phyloP scores from a whole-genome alignment of 2,888 invertebrate species.

The Nemapogon koenigi region DNA sequence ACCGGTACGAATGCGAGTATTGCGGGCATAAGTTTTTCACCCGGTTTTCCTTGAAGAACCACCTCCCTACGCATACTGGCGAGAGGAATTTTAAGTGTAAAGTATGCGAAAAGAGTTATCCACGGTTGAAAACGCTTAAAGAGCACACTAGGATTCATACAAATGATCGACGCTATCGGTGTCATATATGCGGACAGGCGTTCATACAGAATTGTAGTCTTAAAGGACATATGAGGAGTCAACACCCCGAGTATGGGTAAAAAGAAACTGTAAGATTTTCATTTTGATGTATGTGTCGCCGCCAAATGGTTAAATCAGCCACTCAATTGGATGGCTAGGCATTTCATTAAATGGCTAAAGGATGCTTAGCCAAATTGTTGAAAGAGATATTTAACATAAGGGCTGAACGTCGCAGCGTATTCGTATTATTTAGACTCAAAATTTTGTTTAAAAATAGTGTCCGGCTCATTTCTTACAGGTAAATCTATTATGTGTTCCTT shows the following conservation, averaged over 20 bases:
- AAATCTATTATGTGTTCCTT: too few species aligned
- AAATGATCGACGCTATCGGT: slow-evolving; percentile 34
- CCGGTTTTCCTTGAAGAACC: slow-evolving; percentile 44
- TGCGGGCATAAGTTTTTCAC: slow-evolving; percentile 56
- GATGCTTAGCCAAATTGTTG: too few species aligned
- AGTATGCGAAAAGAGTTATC: slow-evolving; percentile 47
- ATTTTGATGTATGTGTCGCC: too few species aligned
- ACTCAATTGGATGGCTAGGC: too few species aligned
- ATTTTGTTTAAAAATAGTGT: too few species aligned
- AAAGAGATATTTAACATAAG: too few species aligned
- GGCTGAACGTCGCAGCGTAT: too few species aligned
- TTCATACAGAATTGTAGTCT: slow-evolving; percentile 54
- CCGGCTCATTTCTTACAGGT: too few species aligned
- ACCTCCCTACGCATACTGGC: slow-evolving; percentile 52
- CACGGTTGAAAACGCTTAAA: slow-evolving; percentile 43
- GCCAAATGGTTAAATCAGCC: too few species aligned
- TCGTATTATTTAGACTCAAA: too few species aligned
- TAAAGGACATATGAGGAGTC: slow-evolving; percentile 52
- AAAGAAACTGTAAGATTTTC: background rate
- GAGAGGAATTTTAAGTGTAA: slow-evolving; percentile 51
- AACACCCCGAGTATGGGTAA: slow-evolving; percentile 46
- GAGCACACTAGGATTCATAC: slow-evolving; percentile 49
- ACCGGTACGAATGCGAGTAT: slow-evolving; percentile 47
- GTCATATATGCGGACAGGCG: slow-evolving; percentile 47
- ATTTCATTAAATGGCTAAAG: too few species aligned